Percentiles rank a stretch among this genome's conserved stretches.
These are phyloP conservation scores for Pantherophis alleghaniensis DNA, from an alignment of 2,797 vertebrate genomes.

Conservation along the genomic window DNA sequence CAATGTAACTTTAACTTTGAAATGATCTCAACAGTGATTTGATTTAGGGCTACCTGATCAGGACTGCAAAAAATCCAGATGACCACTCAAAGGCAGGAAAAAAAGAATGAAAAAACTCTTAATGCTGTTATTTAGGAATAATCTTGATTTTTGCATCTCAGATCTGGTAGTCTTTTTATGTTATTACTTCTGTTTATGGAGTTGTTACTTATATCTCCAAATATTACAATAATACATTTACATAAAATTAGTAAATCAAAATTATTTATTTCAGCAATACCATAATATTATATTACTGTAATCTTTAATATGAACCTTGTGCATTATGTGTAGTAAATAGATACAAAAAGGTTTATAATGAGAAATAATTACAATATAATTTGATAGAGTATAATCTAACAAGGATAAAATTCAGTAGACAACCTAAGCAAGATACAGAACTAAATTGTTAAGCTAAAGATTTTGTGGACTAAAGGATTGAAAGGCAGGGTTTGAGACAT, in stretches of 20 bases:
- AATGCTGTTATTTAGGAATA: background rate
- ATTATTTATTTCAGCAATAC: background rate
- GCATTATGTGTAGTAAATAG: background rate
- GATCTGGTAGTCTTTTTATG: background rate
- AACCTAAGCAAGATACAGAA: background rate
- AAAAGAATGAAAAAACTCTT: background rate
- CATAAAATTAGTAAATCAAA: background rate
- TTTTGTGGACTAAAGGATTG: background rate
- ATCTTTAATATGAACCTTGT: background rate
- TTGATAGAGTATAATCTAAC: background rate
- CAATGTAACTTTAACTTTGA: background rate
- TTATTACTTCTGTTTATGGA: background rate
- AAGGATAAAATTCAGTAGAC: background rate
- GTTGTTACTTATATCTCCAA: background rate
- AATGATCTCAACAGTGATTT: background rate
- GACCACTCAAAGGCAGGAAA: background rate
- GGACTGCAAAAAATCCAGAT: background rate
- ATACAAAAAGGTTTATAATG: background rate
- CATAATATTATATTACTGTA: background rate
- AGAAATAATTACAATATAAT: background rate
- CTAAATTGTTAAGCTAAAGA: background rate
- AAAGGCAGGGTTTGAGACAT: background rate
- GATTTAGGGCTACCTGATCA: background rate
- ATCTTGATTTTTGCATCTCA: background rate
- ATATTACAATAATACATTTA: background rate